Evolutionary conservation across 1,140 invertebrate genomes (phyloP), one percentile per base, ranked within the genome.

Genomic region (Antheraea pernyi): DNA sequence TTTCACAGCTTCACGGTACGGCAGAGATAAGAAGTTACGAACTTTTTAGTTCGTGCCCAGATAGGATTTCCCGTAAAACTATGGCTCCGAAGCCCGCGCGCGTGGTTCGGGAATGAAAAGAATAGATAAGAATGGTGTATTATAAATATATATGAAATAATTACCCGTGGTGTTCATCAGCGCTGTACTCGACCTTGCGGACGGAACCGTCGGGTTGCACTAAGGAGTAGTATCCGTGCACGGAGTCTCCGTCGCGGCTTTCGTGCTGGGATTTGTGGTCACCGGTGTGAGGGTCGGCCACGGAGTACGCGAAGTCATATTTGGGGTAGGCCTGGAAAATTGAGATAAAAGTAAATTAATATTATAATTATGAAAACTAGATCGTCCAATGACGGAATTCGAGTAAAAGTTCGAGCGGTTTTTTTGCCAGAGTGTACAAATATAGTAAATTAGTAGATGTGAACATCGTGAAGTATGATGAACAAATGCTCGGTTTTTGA

Each of bases 251-350:
- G 73, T 84, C 82, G 74, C 84, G 80, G 77, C 67, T 69, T 77
- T 86, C 84, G 71, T 86, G 84, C 77, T 85, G 84, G 11, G 76
- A 79, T 80, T 86, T 86, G 78, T 84, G 77, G 75, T 86, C 84
- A 19, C 84, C 82, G 76, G 84, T 83, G 77, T 86, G 82, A 0
- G 85, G 79, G 79, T 94, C 93, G 22, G 91, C 78, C 13, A 94
- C 93, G 70, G 88, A 89, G 80, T 94, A 94, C 0, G 86, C 77
- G 81, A 83, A 94, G 78, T 86, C 89, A 83, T 94, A 93, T 79
- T 83, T 83, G 67, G 84, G 81, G 71, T 93, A 71, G 70, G 71
- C 46, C 74, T 79, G 64, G 58, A 76, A 16, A 16, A 16, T 2
- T 0, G 13, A 92, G 89, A 61, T 92, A 88, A 10, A 87, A 78